Conservation (phyloP, 2,797 vertebrate species). For the Craterocephalus amniculus region DNA sequence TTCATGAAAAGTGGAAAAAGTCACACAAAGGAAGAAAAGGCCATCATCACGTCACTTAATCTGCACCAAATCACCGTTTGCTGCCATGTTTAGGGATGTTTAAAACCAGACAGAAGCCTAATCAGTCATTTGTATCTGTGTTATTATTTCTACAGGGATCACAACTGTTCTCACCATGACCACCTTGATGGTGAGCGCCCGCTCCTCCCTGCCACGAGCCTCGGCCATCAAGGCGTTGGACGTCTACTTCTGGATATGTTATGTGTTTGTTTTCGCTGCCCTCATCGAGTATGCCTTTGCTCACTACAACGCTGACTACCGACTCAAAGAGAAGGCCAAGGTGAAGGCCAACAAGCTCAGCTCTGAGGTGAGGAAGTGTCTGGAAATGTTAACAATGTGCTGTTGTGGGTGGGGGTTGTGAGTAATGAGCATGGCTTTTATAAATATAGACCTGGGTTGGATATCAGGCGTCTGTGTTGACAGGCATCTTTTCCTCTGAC, state of each 20-base stretch:
- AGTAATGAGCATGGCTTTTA: slow-evolving; percentile 52
- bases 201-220: slow-evolving; percentile 93
- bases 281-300: slow-evolving; percentile 98
- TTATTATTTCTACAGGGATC: slow-evolving; percentile 85
- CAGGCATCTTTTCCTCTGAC: slow-evolving; percentile 51
- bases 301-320: slow-evolving; percentile 97
- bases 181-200: slow-evolving; percentile 96
- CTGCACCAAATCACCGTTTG: not conserved
- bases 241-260: slow-evolving; percentile 99
- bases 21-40: not conserved
- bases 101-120: not conserved
- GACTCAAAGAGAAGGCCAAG: slow-evolving; percentile 95
- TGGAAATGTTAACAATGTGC: slow-evolving; percentile 19
- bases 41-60: not conserved
- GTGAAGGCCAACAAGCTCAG: slow-evolving; percentile 87
- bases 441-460: slow-evolving; percentile 8
- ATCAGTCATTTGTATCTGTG: not conserved
- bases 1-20: not conserved
- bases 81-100: not conserved
- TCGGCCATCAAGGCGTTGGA: slow-evolving; percentile 97
- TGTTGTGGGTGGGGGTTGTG: slow-evolving; percentile 11
- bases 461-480: slow-evolving; percentile 26
- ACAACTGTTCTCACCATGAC: slow-evolving; percentile 99
- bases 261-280: slow-evolving; percentile 96
- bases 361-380: slow-evolving; percentile 84